Conservation (phyloP, 2,888 invertebrate genomes). For the Geophilus truncorum region DNA sequence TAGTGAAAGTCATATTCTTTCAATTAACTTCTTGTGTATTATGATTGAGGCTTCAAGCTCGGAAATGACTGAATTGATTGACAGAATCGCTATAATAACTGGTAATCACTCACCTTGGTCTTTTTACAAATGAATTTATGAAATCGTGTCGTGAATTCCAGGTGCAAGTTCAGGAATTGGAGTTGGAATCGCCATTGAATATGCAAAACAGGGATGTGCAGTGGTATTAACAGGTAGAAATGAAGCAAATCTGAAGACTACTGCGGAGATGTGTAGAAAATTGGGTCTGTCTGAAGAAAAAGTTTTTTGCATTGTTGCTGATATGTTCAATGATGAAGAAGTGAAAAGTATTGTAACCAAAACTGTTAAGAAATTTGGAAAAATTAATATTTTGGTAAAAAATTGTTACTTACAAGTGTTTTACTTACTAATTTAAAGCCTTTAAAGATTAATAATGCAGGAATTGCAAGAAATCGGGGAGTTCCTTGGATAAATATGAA, state of each 20-base stretch:
- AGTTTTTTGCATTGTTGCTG: background rate
- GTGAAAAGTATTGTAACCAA: background rate
- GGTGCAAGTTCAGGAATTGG: conserved; percentile 30
- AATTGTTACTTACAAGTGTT: too few relatives aligned
- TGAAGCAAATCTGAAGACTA: background rate
- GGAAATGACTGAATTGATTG: too few relatives aligned
- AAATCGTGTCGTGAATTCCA: too few relatives aligned
- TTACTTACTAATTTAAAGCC: background rate
- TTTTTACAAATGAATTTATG: too few relatives aligned
- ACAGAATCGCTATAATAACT: too few relatives aligned
- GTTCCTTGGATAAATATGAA: background rate
- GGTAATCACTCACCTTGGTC: too few relatives aligned
- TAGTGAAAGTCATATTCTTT: too few relatives aligned
- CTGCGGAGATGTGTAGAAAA: background rate
- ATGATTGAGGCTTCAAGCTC: too few relatives aligned
- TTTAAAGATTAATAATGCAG: conserved; percentile 19
- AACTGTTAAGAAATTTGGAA: background rate
- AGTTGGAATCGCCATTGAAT: conserved; percentile 1
- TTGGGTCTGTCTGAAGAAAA: background rate
- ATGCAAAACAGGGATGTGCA: background rate
- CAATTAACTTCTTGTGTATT: too few relatives aligned
- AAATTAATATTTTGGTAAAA: background rate
- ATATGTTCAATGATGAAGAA: background rate
- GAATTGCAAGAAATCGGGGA: background rate
- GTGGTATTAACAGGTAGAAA: background rate